These are phyloP conservation scores for Tachysurus vachellii DNA, from an alignment of 2,113 vertebrate genomes.

Conservation along the genomic window DNA sequence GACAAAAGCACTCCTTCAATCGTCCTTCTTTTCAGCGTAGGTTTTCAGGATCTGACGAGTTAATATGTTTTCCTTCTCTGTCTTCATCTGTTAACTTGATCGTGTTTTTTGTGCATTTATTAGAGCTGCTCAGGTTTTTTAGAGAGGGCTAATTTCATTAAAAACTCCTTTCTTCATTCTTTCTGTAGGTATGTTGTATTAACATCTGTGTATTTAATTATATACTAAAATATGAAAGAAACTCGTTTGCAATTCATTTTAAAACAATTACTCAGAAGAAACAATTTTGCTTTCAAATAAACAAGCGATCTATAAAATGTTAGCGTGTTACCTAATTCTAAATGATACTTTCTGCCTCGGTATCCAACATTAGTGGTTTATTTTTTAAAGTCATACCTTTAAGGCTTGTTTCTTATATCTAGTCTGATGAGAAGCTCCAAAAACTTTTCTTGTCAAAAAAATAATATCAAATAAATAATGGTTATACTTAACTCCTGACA, in stretches of 20 bases:
- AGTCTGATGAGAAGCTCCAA: too few relatives aligned
- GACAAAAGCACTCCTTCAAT: neutral
- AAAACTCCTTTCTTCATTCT: neutral
- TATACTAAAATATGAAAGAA: neutral
- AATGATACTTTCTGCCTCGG: neutral
- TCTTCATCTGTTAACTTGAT: neutral
- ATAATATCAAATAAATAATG: neutral
- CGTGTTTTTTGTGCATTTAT: neutral
- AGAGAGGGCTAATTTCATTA: neutral
- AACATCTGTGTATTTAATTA: neutral
- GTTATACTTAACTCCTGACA: neutral
- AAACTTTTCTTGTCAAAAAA: neutral
- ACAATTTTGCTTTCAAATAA: neutral
- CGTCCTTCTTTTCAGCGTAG: neutral
- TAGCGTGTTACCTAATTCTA: neutral
- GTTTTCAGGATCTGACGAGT: neutral
- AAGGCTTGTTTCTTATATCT: neutral
- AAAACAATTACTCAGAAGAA: neutral
- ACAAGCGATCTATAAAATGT: neutral
- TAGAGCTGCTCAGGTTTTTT: neutral
- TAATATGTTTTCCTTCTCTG: neutral
- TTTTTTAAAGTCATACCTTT: too few relatives aligned
- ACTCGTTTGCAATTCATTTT: too few relatives aligned
- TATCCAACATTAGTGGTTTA: neutral
- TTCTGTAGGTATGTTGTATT: neutral